Evolutionary conservation across 2,113 vertebrate species (phyloP).

Genomic region (Rhinoderma darwinii): DNA sequence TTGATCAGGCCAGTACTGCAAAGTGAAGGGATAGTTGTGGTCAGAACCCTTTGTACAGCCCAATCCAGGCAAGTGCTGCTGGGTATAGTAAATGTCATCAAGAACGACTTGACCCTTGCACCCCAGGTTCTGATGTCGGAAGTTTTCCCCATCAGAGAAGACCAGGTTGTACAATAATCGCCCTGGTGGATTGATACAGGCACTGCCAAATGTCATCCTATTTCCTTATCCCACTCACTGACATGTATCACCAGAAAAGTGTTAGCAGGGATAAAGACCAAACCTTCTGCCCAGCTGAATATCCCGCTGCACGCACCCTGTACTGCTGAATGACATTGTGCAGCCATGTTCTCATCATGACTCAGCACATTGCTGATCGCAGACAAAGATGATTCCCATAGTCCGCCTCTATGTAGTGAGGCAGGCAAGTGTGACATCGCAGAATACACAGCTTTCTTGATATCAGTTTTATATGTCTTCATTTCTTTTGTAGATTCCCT

Average conservation of each 20-base stretch:
- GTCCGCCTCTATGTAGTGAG: background rate
- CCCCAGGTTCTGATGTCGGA: no score
- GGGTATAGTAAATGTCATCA: no score
- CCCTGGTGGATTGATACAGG: no score
- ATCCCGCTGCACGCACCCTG: no score
- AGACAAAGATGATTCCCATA: background rate
- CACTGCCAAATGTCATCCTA: background rate
- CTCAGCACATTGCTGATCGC: slow-evolving; percentile 36
- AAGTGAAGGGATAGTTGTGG: no score
- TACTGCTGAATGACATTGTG: background rate
- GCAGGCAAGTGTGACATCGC: background rate
- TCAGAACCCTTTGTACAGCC: no score
- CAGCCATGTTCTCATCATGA: slow-evolving; percentile 36
- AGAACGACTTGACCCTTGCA: no score
- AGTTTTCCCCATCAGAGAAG: no score
- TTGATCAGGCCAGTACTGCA: no score
- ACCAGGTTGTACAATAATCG: no score
- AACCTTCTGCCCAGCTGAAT: background rate
- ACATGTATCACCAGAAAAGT: background rate
- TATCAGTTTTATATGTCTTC: background rate
- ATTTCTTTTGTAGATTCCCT: background rate
- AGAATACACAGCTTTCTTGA: background rate
- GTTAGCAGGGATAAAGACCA: background rate
- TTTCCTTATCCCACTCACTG: background rate
- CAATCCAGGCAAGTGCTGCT: no score